Conservation (phyloP, 2,797 vertebrate genomes). For the Enteromius treurensis region DNA sequence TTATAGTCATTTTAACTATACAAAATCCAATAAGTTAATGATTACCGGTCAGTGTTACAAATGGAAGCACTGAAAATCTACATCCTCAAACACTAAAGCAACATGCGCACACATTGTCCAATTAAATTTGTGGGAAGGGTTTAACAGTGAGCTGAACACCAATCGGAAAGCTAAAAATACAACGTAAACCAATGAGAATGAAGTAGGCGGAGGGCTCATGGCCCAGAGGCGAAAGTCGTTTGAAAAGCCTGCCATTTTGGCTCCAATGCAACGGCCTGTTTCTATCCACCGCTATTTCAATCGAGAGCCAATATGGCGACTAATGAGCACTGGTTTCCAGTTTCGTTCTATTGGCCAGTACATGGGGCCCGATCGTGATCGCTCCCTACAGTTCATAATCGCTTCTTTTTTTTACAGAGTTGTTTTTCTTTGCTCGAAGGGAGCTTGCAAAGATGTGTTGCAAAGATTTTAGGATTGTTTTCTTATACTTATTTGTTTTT, state of each 20-base stretch:
- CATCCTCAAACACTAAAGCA: neutral
- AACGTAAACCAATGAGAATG: conserved; percentile 68
- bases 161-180: conserved; percentile 31
- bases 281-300: fast-evolving
- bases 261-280: conserved; percentile 31
- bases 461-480: conserved; percentile 67
- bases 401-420: conserved; percentile 66
- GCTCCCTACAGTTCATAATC: conserved; percentile 32
- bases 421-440: conserved; percentile 75
- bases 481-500: conserved; percentile 36
- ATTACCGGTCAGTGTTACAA: neutral
- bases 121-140: conserved; percentile 54
- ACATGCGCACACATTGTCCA: conserved; percentile 56
- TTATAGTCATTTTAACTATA: neutral
- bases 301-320: conserved; percentile 75
- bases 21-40: neutral
- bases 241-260: conserved; percentile 51
- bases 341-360: conserved; percentile 55
- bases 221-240: too few relatives aligned
- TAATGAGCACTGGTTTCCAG: neutral
- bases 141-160: conserved; percentile 39
- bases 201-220: neutral
- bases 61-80: neutral
- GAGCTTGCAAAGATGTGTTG: conserved; percentile 68
- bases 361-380: conserved; percentile 75